A percentile compares a stretch with the other conserved stretches of the same genome.
phyloP scores from a whole-genome alignment of 2,888 invertebrate genomes.

The Drosophila colorata region DNA sequence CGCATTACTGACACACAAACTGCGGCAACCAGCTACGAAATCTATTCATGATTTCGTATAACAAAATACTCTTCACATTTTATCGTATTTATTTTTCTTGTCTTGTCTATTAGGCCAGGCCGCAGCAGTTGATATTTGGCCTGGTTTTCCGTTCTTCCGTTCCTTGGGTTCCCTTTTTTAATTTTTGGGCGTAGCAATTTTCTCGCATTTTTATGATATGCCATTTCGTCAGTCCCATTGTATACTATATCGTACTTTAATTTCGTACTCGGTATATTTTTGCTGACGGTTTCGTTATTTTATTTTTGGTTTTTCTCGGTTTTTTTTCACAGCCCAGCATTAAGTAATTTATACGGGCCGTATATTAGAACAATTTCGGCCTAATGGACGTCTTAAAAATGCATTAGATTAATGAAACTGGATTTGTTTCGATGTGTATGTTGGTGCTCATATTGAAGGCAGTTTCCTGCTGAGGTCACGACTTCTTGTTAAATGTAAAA shows the following conservation, averaged over 20 bases:
- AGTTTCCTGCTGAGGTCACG: slow-evolving; percentile 1
- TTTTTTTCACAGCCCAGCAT: slow-evolving; percentile 43
- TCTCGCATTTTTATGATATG: slow-evolving; percentile 68
- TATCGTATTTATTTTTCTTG: slow-evolving; percentile 60
- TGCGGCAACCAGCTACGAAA: slow-evolving; percentile 47
- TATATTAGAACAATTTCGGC: slow-evolving; percentile 57
- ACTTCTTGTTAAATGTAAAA: slow-evolving; percentile 9
- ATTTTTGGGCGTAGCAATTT: slow-evolving; percentile 74
- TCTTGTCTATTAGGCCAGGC: slow-evolving; percentile 56
- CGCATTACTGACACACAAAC: slow-evolving; percentile 79
- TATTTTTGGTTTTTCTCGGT: slow-evolving; percentile 8
- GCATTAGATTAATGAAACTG: slow-evolving; percentile 70
- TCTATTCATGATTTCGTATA: slow-evolving; percentile 76
- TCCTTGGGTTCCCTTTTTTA: slow-evolving; percentile 49
- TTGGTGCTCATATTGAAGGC: neutral
- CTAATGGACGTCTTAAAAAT: slow-evolving; percentile 60
- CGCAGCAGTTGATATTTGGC: slow-evolving; percentile 54
- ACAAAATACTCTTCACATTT: slow-evolving; percentile 60
- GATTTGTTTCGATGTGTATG: slow-evolving; percentile 29
- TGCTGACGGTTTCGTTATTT: slow-evolving; percentile 47
- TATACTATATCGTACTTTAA: slow-evolving; percentile 58
- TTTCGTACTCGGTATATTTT: slow-evolving; percentile 50
- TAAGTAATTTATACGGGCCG: slow-evolving; percentile 60
- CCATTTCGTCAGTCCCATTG: slow-evolving; percentile 59
- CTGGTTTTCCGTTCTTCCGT: slow-evolving; percentile 29